Percentiles rank a stretch among this genome's conserved stretches.
These are phyloP conservation scores for Aphelinus atriplicis DNA, from an alignment of 1,140 invertebrate genomes.

Conservation along the genomic window DNA sequence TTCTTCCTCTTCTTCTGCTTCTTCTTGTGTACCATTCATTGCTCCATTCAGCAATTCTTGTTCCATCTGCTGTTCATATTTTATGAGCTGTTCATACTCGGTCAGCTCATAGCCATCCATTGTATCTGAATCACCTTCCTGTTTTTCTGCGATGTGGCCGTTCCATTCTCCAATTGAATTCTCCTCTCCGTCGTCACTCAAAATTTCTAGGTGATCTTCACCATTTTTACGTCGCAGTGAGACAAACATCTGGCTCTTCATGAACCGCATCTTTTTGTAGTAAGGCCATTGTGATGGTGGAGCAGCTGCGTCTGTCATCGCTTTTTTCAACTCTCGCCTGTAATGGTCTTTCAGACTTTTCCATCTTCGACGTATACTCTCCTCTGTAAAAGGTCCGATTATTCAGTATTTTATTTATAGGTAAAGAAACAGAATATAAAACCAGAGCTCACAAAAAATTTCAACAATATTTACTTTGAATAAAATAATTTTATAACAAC, in stretches of 20 bases:
- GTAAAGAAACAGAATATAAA: too few species aligned
- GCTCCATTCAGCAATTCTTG: background rate
- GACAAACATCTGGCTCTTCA: conserved; percentile 40
- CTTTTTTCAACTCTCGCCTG: conserved; percentile 35
- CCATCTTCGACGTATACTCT: conserved; percentile 30
- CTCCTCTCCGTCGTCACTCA: conserved; percentile 32
- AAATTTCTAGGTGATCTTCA: conserved; percentile 35
- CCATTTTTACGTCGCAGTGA: conserved; percentile 35
- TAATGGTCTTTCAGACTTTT: conserved; percentile 40
- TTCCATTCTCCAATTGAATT: conserved; percentile 28
- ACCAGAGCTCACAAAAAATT: background rate
- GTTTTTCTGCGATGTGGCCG: conserved; percentile 5
- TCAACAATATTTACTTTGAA: background rate
- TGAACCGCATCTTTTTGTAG: conserved; percentile 37
- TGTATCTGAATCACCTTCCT: conserved; percentile 29
- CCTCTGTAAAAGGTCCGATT: conserved; percentile 30
- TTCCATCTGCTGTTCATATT: conserved; percentile 33
- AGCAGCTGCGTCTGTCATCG: conserved; percentile 20
- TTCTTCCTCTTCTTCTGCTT: conserved; percentile 31
- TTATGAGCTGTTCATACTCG: conserved; percentile 31
- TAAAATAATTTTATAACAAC: background rate
- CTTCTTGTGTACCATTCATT: background rate
- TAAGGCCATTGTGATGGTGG: conserved; percentile 34
- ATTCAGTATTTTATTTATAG: background rate
- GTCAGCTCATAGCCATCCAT: conserved; percentile 34